Conservation (phyloP, 2,797 vertebrate genomes). For the Enteromius afrohamiltoni region DNA sequence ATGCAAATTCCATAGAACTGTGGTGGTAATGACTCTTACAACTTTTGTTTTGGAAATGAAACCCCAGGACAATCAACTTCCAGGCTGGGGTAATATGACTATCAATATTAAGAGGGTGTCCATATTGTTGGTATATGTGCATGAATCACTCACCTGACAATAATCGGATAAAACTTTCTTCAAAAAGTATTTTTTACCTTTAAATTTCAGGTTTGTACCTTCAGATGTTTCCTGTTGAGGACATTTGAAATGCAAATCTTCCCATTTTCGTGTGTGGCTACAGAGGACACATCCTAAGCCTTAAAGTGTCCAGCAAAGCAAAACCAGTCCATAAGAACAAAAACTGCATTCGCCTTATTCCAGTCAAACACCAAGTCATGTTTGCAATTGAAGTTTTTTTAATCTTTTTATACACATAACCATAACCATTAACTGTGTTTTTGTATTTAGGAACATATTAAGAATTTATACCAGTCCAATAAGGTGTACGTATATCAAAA, state of each 20-base stretch:
- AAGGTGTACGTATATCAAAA: neutral
- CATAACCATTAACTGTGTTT: neutral
- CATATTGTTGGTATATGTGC: neutral
- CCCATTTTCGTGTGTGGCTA: neutral
- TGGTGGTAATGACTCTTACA: neutral
- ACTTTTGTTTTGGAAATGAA: neutral
- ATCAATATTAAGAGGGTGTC: neutral
- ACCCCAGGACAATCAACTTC: neutral
- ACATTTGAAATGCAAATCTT: conserved; percentile 26
- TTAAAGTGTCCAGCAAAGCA: neutral
- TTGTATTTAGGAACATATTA: neutral
- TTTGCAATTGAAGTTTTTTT: too few relatives aligned
- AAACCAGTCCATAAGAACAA: neutral
- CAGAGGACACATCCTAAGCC: neutral
- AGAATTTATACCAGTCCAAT: neutral
- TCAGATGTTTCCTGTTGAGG: neutral
- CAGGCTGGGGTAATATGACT: neutral
- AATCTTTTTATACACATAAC: too few relatives aligned
- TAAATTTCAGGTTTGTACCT: neutral
- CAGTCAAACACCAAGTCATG: neutral
- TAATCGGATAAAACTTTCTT: neutral
- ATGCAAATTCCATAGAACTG: neutral
- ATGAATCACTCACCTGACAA: neutral
- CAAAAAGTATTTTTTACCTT: neutral
- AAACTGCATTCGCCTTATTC: neutral